These are phyloP conservation scores for Hoplias malabaricus DNA, from an alignment of 2,113 vertebrate species.

Conservation along the genomic window DNA sequence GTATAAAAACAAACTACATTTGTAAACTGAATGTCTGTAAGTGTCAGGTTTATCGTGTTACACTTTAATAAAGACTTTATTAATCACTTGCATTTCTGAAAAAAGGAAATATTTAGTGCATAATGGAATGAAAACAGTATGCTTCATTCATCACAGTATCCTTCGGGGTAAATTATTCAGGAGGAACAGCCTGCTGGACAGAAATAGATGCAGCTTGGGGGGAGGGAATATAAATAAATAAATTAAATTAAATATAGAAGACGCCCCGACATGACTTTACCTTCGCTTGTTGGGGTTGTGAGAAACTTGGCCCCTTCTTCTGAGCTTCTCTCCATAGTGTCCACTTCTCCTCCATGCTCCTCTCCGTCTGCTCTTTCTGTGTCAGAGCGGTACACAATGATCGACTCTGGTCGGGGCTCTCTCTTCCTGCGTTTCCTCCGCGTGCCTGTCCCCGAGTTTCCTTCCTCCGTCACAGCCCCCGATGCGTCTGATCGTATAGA, in stretches of 20 bases:
- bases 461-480: conserved; percentile 73
- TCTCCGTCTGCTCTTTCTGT: conserved; percentile 81
- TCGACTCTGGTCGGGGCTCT: conserved; percentile 89
- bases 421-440: conserved; percentile 84
- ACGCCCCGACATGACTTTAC: conserved; percentile 65
- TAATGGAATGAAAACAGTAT: too few relatives aligned
- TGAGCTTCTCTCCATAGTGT: conserved; percentile 76
- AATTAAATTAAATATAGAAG: too few relatives aligned
- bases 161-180: background rate
- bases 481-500: conserved; percentile 67
- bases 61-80: too few relatives aligned
- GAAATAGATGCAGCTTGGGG: background rate
- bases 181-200: background rate
- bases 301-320: conserved; percentile 92
- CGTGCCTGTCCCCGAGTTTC: conserved; percentile 80
- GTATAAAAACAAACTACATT: too few relatives aligned
- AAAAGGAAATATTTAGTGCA: too few relatives aligned
- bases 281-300: conserved; percentile 80
- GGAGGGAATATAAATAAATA: too few relatives aligned
- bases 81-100: too few relatives aligned
- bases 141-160: background rate
- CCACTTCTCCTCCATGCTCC: conserved; percentile 75
- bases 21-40: too few relatives aligned
- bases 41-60: too few relatives aligned
- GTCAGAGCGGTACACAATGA: conserved; percentile 91